Conservation (phyloP, 2,888 invertebrate genomes). For the Fissipunctia ypsillon region DNA sequence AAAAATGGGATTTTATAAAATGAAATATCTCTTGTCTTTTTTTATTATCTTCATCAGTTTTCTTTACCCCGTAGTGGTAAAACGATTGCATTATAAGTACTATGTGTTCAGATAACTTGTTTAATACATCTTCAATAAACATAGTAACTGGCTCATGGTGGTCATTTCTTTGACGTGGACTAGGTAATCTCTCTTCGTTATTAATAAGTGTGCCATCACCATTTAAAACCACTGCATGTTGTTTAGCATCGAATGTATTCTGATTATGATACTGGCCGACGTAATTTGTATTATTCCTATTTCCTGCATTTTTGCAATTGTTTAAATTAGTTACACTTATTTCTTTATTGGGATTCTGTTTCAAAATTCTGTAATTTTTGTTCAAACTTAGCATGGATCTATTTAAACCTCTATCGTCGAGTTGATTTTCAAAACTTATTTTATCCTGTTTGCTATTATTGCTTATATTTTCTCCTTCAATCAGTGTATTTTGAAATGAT, state of each 20-base stretch:
- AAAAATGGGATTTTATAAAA: constrained; percentile 67
- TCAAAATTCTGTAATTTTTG: not conserved
- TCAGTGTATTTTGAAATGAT: constrained; percentile 13
- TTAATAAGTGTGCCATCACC: not conserved
- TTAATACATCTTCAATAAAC: constrained; percentile 39
- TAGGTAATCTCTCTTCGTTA: not conserved
- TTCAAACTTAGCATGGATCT: constrained; percentile 12
- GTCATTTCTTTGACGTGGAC: not conserved
- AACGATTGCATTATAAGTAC: constrained; percentile 65
- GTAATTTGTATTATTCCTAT: not conserved
- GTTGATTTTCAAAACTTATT: not conserved
- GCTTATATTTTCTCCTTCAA: constrained; percentile 11
- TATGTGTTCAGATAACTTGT: constrained; percentile 67
- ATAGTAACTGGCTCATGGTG: not conserved
- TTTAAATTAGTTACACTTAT: not conserved
- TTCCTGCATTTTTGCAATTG: not conserved
- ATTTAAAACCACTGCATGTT: not conserved
- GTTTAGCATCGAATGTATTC: constrained; percentile 19
- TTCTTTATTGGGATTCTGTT: not conserved
- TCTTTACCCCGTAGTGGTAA: constrained; percentile 27
- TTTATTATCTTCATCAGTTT: not conserved
- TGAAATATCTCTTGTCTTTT: constrained; percentile 44
- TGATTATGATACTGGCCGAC: not conserved
- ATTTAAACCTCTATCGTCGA: not conserved
- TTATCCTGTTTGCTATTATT: not conserved